Base-by-base conservation (phyloP, 2,888 invertebrate genomes). In the Girardia tigrina region DNA sequence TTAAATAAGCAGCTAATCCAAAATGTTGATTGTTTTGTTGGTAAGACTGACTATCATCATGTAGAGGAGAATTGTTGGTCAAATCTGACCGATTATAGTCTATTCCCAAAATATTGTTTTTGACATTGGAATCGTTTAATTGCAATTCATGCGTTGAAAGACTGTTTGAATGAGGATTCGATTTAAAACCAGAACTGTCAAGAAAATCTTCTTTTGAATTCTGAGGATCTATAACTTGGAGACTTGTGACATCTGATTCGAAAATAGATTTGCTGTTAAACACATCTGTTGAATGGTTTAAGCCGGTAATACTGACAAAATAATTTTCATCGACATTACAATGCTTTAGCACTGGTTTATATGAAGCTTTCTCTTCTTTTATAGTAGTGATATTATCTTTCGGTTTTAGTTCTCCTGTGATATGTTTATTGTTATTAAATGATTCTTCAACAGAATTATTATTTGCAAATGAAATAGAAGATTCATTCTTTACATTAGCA, bases 21-120 rank as follows among this genome's bases (percentile, higher is more conserved):
- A 56, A 56, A 56, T 56, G 56, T n/a, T 56, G 56, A 56, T 56
- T 56, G 56, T 56, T 56, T 56, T 56, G 56, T 56, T 56, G 56
- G n/a, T 56, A 56, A 8, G 56, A 56, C 23, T 56, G 56, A 23
- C 56, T 56, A 56, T 56, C 56, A 16, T 56, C 56, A 2, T 4
- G 56, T 20, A 56, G n/a, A 56, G 56, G 56, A 20, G 56, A 56
- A 56, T 56, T 56, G n/a, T 56, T 56, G 23, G n/a, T 23, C 56
- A 56, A 16, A 56, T 56, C 56, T 12, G 56, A 56, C 23, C 56
- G 56, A n/a, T 56, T 56, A 56, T 56, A 56, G 56, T 56, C 56
- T 56, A 56, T 56, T 56, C 56, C 56, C 23, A 56, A 56, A n/a
- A 56, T 56, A 56, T 56, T 56, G 2, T n/a, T 56, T 56, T 56